Base-by-base conservation (phyloP, 2,797 vertebrate genomes). In the Sparidentex hasta region DNA sequence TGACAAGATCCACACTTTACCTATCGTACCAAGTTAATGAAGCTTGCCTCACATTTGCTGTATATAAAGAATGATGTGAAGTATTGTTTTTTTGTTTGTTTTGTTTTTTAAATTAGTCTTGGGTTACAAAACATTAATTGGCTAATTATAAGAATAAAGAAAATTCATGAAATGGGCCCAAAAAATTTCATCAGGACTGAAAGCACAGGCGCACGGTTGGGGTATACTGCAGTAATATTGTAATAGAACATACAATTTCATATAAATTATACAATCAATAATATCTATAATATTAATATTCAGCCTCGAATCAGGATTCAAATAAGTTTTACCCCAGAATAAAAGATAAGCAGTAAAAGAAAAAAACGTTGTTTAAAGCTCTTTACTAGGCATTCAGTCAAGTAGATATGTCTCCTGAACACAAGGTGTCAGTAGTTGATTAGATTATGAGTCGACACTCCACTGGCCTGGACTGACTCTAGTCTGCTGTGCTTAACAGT, bases 361-460 rank as follows among this genome's bases (percentile, higher is more conserved):
- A 69, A 27, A 27, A 47, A 61, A 12, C 7, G 1, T n/a, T 12
- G 17, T 52, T 41, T 46, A 4, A 4, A 20, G 23, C 2, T 46
- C 12, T 29, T 20, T 33, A 38, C n/a, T 17, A 50, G n/a, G 11
- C 5, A 0, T 44, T 2, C 38, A 11, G 21, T 73, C 14, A 47
- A 8, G 17, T 14, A 86, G 65, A 84, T 29, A 25, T 74, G 55
- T 52, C 9, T 65, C 79, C 57, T 47, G 55, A 68, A 70, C 86
- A 81, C 83, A 67, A 65, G 83, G 52, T 71, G 86, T 71, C 86
- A 76, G 47, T 74, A 61, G 20, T 76, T 43, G 2, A 65, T 54
- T 52, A 51, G 16, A 41, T 52, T 54, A 50, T 25, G 38, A 20
- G 5, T 56, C 11, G 16, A 38, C 1, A 18, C 5, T 46, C 17